A percentile compares a stretch with the other conserved stretches of the same genome.
These are phyloP conservation scores for Amblyopsis hoosieri DNA, from an alignment of 2,797 vertebrate species.

Conservation along the genomic window DNA sequence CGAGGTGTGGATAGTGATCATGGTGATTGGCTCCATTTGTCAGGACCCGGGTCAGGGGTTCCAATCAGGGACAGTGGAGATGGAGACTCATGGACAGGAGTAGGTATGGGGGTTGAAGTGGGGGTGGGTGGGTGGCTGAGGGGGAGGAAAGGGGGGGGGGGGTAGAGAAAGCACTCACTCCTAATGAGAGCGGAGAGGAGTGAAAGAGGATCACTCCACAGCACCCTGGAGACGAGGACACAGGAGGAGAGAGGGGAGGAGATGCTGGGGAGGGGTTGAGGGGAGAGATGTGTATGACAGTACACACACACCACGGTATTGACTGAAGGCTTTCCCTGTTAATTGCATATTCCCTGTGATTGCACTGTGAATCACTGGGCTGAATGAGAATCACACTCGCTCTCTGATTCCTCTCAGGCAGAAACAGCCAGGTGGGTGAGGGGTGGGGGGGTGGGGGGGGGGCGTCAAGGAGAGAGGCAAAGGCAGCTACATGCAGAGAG, in stretches of 20 bases:
- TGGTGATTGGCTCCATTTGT: slow-evolving; percentile 43
- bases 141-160: slow-evolving; percentile 19
- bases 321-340: slow-evolving; percentile 73
- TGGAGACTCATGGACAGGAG: slow-evolving; percentile 37
- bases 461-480: not conserved
- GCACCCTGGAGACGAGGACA: slow-evolving; percentile 7
- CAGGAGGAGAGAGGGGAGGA: not conserved
- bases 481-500: not conserved
- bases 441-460: not conserved
- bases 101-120: slow-evolving; percentile 14
- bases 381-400: slow-evolving; percentile 64
- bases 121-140: slow-evolving; percentile 24
- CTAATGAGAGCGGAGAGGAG: slow-evolving; percentile 27
- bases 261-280: slow-evolving; percentile 19
- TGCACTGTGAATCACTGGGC: slow-evolving; percentile 55
- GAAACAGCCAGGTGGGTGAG: slow-evolving; percentile 4
- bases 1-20: slow-evolving; percentile 30
- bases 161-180: not conserved
- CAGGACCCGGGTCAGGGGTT: slow-evolving; percentile 49
- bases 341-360: slow-evolving; percentile 77
- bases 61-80: slow-evolving; percentile 34
- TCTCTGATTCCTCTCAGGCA: slow-evolving; percentile 22
- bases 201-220: slow-evolving; percentile 21
- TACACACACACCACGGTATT: slow-evolving; percentile 70
- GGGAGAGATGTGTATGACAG: slow-evolving; percentile 43